Percentiles rank a stretch among this genome's conserved stretches.
Evolutionary conservation across 2,797 vertebrate species (phyloP).

Genomic region (Distichodus sexfasciatus): DNA sequence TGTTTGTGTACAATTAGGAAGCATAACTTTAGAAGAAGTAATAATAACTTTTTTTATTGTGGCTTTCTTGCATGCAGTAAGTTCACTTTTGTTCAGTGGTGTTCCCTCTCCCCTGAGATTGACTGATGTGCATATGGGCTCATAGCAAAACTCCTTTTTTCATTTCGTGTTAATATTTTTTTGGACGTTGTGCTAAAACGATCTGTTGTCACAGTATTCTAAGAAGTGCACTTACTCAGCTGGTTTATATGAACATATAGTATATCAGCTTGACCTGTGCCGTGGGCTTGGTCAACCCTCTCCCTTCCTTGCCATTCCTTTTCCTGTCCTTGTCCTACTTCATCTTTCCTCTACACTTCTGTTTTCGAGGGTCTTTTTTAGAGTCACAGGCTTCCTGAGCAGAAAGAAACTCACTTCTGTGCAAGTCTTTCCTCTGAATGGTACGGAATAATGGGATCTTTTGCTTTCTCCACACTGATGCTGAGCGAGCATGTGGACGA

Average conservation of each 20-base stretch:
- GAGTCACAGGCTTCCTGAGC: constrained; percentile 59
- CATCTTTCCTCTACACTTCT: constrained; percentile 5
- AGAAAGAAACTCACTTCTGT: neutral
- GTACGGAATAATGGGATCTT: neutral
- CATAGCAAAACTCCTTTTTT: too few relatives aligned
- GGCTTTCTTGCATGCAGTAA: too few relatives aligned
- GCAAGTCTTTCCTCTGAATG: constrained; percentile 2
- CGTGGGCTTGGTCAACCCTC: neutral
- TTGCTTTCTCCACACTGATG: constrained; percentile 3
- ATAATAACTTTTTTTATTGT: too few relatives aligned
- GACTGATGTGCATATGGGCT: too few relatives aligned
- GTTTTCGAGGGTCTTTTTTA: neutral
- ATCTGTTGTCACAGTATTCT: neutral
- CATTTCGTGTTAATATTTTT: neutral
- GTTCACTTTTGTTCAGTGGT: too few relatives aligned
- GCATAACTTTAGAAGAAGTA: too few relatives aligned
- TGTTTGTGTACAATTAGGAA: too few relatives aligned
- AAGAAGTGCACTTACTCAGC: neutral
- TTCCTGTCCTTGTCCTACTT: constrained; percentile 60
- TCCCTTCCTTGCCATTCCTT: constrained; percentile 55
- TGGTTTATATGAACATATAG: neutral
- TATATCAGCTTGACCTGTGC: constrained; percentile 43
- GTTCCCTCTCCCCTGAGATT: too few relatives aligned
- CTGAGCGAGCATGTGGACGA: neutral
- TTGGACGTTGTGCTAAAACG: too few relatives aligned